Evolutionary conservation across 2,888 invertebrate species (phyloP), one percentile per base, ranked within the genome.

Genomic region (Alloscopus bannaensis): DNA sequence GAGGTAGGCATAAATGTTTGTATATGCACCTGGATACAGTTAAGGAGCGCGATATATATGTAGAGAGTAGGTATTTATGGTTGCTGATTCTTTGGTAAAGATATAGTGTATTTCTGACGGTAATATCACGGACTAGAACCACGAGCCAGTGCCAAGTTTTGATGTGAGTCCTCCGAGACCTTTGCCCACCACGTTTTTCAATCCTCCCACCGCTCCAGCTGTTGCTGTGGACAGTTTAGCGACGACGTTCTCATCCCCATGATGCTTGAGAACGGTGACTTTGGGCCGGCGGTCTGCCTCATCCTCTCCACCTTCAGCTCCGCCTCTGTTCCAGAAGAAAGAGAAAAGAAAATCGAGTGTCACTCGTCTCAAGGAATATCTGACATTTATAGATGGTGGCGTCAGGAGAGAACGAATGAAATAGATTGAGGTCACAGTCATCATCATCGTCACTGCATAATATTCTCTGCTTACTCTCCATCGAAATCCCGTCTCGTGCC

Each of bases 91-190:
- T n/a, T n/a, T n/a, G n/a, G n/a, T n/a, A 77, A 20, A 28, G 66
- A 55, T 45, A 40, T 60, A 55, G 28, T 68, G 28, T 68, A 50
- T 55, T 29, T 73, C 57, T 65, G 76, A 60, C 59, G 62, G 65
- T 75, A 68, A 68, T 62, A 75, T 73, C 68, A 71, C 71, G 79
- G 47, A 42, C 81, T 86, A 87, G 77, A 87, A 87, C 86, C 87
- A 87, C 28, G 86, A 86, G 0, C 86, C 86, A 84, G 94, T 93
- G 83, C 95, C 95, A 85, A 96, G 91, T 90, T 95, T 95, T 87
- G 94, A 94, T 87, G 95, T 94, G 87, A 96, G 91, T 87, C 96
- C 95, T 85, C 96, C 96, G 87, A 96, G 93, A 85, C 96, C 94
- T 88, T 95, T 95, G 68, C 96, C 96, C 87, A 96, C 93, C 88